phyloP scores from a whole-genome alignment of 2,113 vertebrate genomes.

The Sceloporus tristichus region DNA sequence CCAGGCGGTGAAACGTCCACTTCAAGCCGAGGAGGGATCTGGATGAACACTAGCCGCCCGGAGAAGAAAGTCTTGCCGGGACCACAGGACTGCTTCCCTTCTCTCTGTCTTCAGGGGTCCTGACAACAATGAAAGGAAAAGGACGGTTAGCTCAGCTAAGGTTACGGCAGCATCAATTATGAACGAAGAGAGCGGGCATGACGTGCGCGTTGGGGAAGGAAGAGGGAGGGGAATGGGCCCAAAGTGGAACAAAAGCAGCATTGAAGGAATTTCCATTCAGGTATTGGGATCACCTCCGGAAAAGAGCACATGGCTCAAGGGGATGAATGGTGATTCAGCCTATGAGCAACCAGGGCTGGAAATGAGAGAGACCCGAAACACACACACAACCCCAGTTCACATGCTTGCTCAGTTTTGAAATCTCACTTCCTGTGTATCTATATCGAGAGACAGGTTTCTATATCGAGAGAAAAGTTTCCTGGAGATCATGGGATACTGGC shows the following conservation, averaged over 20 bases:
- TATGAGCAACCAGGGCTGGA: slow-evolving; percentile 3
- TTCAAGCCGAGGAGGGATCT: neutral
- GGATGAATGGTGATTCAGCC: slow-evolving; percentile 28
- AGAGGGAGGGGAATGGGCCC: neutral
- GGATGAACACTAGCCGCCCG: neutral
- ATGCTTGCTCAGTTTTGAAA: neutral
- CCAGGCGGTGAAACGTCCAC: neutral
- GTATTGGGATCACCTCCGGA: neutral
- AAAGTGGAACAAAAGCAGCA: slow-evolving; percentile 3
- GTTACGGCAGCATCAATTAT: slow-evolving; percentile 13
- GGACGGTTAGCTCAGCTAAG: neutral
- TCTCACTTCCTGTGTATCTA: neutral
- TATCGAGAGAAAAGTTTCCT: neutral
- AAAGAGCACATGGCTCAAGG: neutral
- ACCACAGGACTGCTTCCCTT: neutral
- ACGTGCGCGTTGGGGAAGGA: neutral
- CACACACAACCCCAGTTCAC: neutral
- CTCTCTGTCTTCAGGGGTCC: neutral
- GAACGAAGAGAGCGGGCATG: neutral
- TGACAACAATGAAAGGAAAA: neutral
- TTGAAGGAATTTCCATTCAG: slow-evolving; percentile 8
- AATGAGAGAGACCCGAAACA: neutral
- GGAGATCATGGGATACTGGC: neutral
- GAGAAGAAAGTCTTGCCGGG: neutral
- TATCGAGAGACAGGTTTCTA: neutral